Base-by-base conservation (phyloP, 1,140 invertebrate species). In the Sipha flava region DNA sequence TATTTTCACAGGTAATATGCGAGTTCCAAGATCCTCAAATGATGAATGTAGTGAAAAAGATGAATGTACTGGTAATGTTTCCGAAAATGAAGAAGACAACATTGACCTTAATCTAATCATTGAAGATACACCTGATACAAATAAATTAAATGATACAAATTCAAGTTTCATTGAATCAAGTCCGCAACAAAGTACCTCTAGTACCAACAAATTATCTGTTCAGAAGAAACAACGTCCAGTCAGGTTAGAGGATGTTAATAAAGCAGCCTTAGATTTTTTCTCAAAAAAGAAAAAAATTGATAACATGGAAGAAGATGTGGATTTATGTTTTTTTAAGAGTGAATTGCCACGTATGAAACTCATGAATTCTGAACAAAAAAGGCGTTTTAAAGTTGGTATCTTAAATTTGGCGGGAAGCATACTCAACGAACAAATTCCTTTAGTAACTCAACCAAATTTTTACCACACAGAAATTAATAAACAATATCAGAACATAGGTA, bases 351-450 rank as follows among this genome's bases (percentile, higher is more conserved):
- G 64, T 45, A 64, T 64, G 21, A 79, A 79, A 79, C 21, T 40
- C 14, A 79, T 79, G 75, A 62, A 62, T 64, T 4, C 31, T 4
- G 59, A 43, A 26, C 75, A 79, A 64, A 79, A 79, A 45, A 59
- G 57, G 26, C 54, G 40, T 37, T 79, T 62, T 45, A 79, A 45
- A 45, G 40, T 79, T 43, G 54, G 54, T n/a, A 40, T 79, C 16
- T 54, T 79, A 37, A 79, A 43, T 16, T 40, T 64, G n/a, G 16
- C 37, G 1, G 57, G 43, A 23, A 40, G 81, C 26, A 62, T 62
- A 29, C 31, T 62, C 2, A 31, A 62, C 31, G 57, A 62, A 18
- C 9, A 7, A 21, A 21, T 1, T 21, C 47, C 3, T 21, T 5
- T 12, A 52, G 4, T 7, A n/a, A 52, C 47, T 52, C 5, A 52